phyloP scores from a whole-genome alignment of 2,113 vertebrate genomes.

The Ciconia boyciana region DNA sequence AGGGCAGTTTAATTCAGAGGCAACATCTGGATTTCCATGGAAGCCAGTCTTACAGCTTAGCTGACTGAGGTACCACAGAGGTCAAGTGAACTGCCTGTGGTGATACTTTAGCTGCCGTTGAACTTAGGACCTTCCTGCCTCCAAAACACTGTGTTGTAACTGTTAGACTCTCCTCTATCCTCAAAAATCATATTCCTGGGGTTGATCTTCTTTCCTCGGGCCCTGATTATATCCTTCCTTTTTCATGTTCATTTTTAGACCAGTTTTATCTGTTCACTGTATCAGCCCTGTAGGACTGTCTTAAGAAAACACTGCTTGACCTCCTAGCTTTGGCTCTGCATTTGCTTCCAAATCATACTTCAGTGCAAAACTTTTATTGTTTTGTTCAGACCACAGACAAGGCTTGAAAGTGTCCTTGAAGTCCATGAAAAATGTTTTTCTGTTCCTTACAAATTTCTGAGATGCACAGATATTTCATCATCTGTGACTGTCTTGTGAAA shows the following conservation, averaged over 20 bases:
- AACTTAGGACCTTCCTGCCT: constrained; percentile 57
- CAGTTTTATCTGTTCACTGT: not conserved
- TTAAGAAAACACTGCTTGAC: constrained; percentile 37
- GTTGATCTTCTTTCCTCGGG: constrained; percentile 2
- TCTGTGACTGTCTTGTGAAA: constrained; percentile 42
- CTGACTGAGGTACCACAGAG: constrained; percentile 67
- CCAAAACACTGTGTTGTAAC: constrained; percentile 26
- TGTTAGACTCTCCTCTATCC: not conserved
- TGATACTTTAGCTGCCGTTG: constrained; percentile 49
- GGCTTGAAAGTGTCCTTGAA: constrained; percentile 44
- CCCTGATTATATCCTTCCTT: constrained; percentile 18
- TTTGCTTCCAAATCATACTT: constrained; percentile 50
- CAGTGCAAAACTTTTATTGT: constrained; percentile 22
- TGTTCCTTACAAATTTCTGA: constrained; percentile 22
- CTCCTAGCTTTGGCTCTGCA: constrained; percentile 11
- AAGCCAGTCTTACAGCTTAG: constrained; percentile 70
- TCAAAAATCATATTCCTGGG: constrained; percentile 11
- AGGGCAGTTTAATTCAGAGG: constrained; percentile 56
- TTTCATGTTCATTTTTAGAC: not conserved
- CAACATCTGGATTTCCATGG: constrained; percentile 68
- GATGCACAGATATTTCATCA: constrained; percentile 16
- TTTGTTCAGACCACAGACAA: constrained; percentile 36
- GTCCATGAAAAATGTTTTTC: constrained; percentile 6
- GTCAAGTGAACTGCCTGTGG: constrained; percentile 63
- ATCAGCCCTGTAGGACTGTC: not conserved